Base-by-base conservation (phyloP, 2,797 vertebrate genomes). In the Rhadinocentrus ornatus region DNA sequence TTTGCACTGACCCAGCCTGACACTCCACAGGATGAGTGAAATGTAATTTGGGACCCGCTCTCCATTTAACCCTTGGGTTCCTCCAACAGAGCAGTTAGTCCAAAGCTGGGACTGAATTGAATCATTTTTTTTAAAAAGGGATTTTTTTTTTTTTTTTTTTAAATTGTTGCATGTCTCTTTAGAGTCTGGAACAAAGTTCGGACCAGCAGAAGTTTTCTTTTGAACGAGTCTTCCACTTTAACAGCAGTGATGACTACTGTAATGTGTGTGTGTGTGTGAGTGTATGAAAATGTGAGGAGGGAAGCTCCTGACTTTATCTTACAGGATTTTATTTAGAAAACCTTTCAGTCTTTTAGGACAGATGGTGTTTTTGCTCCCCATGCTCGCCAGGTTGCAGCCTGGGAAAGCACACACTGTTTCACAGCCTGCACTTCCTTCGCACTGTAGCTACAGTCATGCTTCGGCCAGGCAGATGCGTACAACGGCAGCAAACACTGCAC, bases 161-260 rank as follows among this genome's bases (percentile, higher is more conserved):
- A 16, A 41, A 41, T 41, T 18, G 52, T 78, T 55, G 48, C 39
- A 18, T 73, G 32, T 66, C 22, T 73, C 41, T 63, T 73, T 66
- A 65, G 58, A 78, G 22, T 73, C 22, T 16, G 18, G 63, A 83
- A 80, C 84, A 75, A 74, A 77, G 44, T 71, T 71, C 73, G 39
- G 59, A 84, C 60, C 65, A 81, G 68, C 70, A 78, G 37, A 82
- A 39, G 35, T 69, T 79, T 12, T 62, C 16, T 64, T 75, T 66
- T 22, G 55, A 86, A 70, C n/a, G 22, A 79, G 85, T 89, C 85
- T 92, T 90, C 85, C 88, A 79, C 76, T 84, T 73, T 15, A 72
- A 60, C 48, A 41, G 59, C 71, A 68, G 26, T 1, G 54, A 35
- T 22, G 63, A 73, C 26, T 54, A 74, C 26, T 29, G 73, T 69